Base-by-base conservation (phyloP, 2,797 vertebrate genomes). In the Tangara arthus region DNA sequence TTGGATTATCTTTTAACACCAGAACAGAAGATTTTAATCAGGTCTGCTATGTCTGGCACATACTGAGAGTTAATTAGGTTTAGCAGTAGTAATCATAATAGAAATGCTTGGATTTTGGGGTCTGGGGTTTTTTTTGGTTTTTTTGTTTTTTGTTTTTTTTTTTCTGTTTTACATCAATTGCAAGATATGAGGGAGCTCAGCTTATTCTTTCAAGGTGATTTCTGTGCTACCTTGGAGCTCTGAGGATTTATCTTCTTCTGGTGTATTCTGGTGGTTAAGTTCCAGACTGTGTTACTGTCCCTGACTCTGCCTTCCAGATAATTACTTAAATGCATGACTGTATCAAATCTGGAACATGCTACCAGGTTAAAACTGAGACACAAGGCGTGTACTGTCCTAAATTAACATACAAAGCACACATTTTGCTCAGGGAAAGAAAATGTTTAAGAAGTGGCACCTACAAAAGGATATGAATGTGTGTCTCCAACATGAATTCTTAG, bases 21-120 rank as follows among this genome's bases (percentile, higher is more conserved):
- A 85, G 57, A 89, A 92, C 26, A 90, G 73, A 69, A 82, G 71
- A 82, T 50, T 90, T 85, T 93, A 94, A 95, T 96, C 92, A 91
- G 64, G 89, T 82, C 61, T 93, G 71, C 55, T 82, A 61, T 80
- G 89, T 89, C 83, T 92, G 71, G 53, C 89, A 71, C 84, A 92
- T 52, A 79, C 80, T 89, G 88, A 87, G 81, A 82, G 27, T 82
- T 94, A 94, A 89, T 93, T 95, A 89, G 60, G 49, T 92, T 95
- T 90, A 84, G 64, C 81, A 77, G 37, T 46, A 84, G 42, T 61
- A 79, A 82, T 63, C 73, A 53, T 77, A 89, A 87, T 37, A 53
- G 59, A 84, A 95, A 82, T 72, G 23, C 32, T 87, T 52, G 37
- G 17, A 59, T 85, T 84, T 28, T 21, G 39, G 17, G 16, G n/a